A percentile compares a stretch with the other conserved stretches of the same genome.
Evolutionary conservation across 2,888 invertebrate genomes (phyloP).

Genomic region (Oscheius myriophilus): DNA sequence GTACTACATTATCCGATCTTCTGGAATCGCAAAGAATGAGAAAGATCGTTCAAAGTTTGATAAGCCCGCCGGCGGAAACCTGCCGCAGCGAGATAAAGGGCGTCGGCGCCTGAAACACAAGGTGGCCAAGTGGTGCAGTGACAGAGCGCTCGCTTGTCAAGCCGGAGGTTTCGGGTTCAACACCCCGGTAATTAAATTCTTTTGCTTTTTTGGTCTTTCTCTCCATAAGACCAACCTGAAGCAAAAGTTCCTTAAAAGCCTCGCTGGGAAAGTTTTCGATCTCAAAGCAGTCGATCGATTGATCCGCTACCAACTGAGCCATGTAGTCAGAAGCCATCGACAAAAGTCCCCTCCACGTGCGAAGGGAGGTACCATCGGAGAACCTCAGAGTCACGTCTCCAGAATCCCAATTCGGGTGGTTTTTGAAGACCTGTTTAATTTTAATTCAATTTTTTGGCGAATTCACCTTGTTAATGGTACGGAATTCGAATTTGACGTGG

Average conservation of each 20-base stretch:
- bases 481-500: constrained; percentile 41
- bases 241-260: constrained; percentile 51
- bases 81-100: too few relatives aligned
- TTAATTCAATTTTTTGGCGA: not conserved
- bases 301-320: constrained; percentile 29
- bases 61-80: too few relatives aligned
- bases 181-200: too few relatives aligned
- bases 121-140: too few relatives aligned
- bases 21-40: too few relatives aligned
- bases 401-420: constrained; percentile 44
- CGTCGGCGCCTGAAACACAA: too few relatives aligned
- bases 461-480: constrained; percentile 39
- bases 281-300: constrained; percentile 24
- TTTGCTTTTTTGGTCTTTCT: too few relatives aligned
- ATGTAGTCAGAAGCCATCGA: constrained; percentile 47
- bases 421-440: constrained; percentile 39
- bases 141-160: too few relatives aligned
- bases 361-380: constrained; percentile 41
- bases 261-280: constrained; percentile 34
- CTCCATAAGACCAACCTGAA: too few relatives aligned
- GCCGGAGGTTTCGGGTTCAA: too few relatives aligned
- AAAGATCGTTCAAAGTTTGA: too few relatives aligned
- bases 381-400: constrained; percentile 51
- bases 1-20: too few relatives aligned
- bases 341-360: constrained; percentile 43